Percentiles rank a stretch among this genome's conserved stretches.
Evolutionary conservation across 1,140 invertebrate species (phyloP).

Genomic region (Heliothis virescens): DNA sequence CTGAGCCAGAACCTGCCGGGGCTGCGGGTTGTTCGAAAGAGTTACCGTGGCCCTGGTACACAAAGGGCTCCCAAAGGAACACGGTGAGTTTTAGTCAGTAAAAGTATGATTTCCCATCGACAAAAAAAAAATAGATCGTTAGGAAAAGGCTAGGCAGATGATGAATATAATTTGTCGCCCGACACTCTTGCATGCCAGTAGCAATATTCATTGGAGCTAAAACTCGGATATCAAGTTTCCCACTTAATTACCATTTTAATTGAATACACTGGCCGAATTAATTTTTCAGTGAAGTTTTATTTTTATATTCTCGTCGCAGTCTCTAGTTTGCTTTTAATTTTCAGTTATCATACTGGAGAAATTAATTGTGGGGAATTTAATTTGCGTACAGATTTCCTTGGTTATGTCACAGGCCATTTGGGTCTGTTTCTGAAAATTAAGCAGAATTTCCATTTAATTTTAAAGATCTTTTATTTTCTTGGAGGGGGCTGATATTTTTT

Average conservation of each 20-base stretch:
- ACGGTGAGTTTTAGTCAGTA: no score
- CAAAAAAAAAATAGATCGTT: no score
- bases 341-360: constrained; percentile 16
- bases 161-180: no score
- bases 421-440: background rate
- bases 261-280: constrained; percentile 47
- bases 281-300: constrained; percentile 33
- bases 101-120: no score
- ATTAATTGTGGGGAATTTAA: constrained; percentile 31
- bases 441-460: no score
- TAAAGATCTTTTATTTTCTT: no score
- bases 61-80: no score
- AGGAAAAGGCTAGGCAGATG: no score
- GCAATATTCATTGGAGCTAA: constrained; percentile 37
- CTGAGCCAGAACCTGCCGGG: no score
- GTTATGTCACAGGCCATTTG: background rate
- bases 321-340: constrained; percentile 44
- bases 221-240: constrained; percentile 35
- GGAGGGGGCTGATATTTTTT: no score
- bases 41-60: no score
- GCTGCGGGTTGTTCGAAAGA: no score
- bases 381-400: constrained; percentile 1
- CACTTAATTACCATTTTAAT: constrained; percentile 54
- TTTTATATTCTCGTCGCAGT: constrained; percentile 16
- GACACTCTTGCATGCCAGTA: background rate